phyloP scores from a whole-genome alignment of 2,888 invertebrate genomes.

The Branchellion lobata region DNA sequence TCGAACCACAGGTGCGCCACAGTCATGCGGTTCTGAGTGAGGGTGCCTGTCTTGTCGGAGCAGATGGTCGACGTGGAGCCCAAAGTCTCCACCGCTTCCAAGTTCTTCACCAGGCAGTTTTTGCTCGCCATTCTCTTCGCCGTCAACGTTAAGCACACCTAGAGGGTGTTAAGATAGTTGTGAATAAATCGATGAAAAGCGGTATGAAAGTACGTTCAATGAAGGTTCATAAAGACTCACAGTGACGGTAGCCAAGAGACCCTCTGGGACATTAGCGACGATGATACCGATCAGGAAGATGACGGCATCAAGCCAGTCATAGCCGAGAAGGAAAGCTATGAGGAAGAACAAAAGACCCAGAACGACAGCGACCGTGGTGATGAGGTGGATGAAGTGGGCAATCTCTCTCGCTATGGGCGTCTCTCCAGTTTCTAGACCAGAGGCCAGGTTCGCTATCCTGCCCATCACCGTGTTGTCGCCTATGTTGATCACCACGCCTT shows the following conservation, averaged over 20 bases:
- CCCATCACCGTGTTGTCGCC: conserved; percentile 64
- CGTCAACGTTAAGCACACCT: conserved; percentile 89
- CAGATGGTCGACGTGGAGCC: conserved; percentile 99
- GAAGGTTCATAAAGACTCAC: conserved; percentile 64
- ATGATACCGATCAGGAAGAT: conserved; percentile 97
- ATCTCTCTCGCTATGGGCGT: conserved; percentile 99
- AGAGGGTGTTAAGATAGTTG: not conserved
- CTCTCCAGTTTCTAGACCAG: conserved; percentile 67
- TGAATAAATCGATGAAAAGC: no score
- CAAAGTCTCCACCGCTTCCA: conserved; percentile 97
- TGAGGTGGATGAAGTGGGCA: conserved; percentile 96
- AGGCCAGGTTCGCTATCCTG: conserved; percentile 63
- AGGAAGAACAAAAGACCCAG: conserved; percentile 91
- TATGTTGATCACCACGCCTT: conserved; percentile 60
- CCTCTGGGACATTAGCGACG: conserved; percentile 98
- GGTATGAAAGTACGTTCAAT: not conserved
- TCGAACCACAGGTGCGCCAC: conserved; percentile 99
- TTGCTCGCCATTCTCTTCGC: conserved; percentile 99
- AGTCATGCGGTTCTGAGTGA: conserved; percentile 98
- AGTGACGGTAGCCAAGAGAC: conserved; percentile 94
- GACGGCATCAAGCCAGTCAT: conserved; percentile 98
- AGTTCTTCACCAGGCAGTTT: conserved; percentile 97
- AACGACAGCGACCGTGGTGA: conserved; percentile 81
- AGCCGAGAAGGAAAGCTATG: conserved; percentile 92
- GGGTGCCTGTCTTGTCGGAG: conserved; percentile 97